Evolutionary conservation across 1,140 invertebrate genomes (phyloP), one percentile per base, ranked within the genome.

Genomic region (Aporrectodea caliginosa): DNA sequence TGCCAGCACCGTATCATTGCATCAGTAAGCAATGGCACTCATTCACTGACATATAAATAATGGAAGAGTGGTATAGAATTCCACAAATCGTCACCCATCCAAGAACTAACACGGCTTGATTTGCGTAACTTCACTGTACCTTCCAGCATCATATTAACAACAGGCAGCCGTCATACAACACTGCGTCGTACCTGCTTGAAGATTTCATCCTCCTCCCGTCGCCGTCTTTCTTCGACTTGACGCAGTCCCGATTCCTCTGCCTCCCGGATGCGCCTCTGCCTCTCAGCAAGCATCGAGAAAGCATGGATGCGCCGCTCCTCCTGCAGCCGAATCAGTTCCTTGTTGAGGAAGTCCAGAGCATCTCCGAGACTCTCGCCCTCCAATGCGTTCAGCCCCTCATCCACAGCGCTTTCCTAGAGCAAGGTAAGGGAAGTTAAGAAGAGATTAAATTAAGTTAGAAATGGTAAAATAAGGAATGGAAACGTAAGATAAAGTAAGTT

Each of bases 101-200:
- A n/a, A n/a, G n/a, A n/a, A n/a, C n/a, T n/a, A n/a, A n/a, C n/a
- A n/a, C n/a, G n/a, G n/a, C n/a, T n/a, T n/a, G n/a, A n/a, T n/a
- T n/a, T n/a, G n/a, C n/a, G n/a, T n/a, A n/a, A n/a, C n/a, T n/a
- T n/a, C n/a, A n/a, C n/a, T n/a, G n/a, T n/a, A n/a, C n/a, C n/a
- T n/a, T n/a, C n/a, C n/a, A n/a, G n/a, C n/a, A n/a, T n/a, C n/a
- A n/a, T n/a, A n/a, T n/a, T n/a, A n/a, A n/a, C n/a, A n/a, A n/a
- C n/a, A n/a, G n/a, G n/a, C n/a, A n/a, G n/a, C n/a, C n/a, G n/a
- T n/a, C n/a, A n/a, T n/a, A n/a, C n/a, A n/a, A n/a, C n/a, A n/a
- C n/a, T n/a, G n/a, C n/a, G n/a, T n/a, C n/a, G n/a, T n/a, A 90
- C 91, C 89, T 93, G 91, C 84, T 91, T 92, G 84, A 93, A 94